phyloP scores from a whole-genome alignment of 2,797 vertebrate genomes.

The Sebastes nivosus region DNA sequence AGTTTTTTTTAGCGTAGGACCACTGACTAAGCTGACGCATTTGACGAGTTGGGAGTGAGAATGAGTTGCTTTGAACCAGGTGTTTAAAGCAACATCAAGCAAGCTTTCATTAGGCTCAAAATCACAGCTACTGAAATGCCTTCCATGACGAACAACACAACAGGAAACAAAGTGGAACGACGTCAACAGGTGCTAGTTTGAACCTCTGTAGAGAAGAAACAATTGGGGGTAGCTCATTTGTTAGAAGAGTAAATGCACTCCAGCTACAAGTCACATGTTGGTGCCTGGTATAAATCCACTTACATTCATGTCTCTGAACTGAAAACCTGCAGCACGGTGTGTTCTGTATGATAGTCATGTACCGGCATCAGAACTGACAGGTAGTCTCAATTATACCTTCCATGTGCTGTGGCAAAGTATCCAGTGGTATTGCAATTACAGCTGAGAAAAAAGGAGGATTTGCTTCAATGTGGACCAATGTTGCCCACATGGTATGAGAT shows the following conservation, averaged over 20 bases:
- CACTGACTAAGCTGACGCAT: no score
- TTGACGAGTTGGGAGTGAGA: not conserved
- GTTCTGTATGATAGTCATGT: constrained; percentile 46
- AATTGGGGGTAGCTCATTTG: no score
- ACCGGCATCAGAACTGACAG: constrained; percentile 36
- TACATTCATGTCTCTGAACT: constrained; percentile 36
- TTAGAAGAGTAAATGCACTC: no score
- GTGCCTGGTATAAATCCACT: no score
- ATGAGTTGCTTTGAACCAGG: not conserved
- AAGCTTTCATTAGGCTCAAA: not conserved
- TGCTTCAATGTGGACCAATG: not conserved
- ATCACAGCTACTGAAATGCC: not conserved
- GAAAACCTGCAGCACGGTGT: constrained; percentile 38
- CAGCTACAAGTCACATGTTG: no score
- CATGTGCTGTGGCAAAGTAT: constrained; percentile 20
- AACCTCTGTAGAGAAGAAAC: not conserved
- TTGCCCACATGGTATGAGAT: constrained; percentile 1
- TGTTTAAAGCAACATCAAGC: not conserved
- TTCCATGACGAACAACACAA: not conserved
- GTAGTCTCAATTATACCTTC: constrained; percentile 45
- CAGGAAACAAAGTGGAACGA: not conserved
- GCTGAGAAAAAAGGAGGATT: constrained; percentile 8
- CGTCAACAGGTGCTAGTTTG: not conserved
- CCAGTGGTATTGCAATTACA: constrained; percentile 31
- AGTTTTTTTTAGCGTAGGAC: accelerated